Base-by-base conservation (phyloP, 1,140 invertebrate genomes). In the Nasonia giraulti region DNA sequence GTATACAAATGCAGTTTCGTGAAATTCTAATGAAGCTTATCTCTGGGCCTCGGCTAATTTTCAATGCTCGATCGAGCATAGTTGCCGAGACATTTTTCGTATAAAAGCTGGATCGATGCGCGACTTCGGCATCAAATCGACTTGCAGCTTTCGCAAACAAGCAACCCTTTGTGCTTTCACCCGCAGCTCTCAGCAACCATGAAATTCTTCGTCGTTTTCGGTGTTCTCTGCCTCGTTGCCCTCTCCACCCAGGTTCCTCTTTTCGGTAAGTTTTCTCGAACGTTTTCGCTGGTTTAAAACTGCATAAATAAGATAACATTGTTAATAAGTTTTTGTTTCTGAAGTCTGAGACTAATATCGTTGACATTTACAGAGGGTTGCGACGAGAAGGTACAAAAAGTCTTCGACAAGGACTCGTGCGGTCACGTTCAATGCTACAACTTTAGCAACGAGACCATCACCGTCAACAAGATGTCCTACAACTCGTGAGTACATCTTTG, bases 201-300 rank as follows among this genome's bases (percentile, higher is more conserved):
- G 69, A 71, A 71, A 71, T 71, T 71, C 69, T 71, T 71, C 23
- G 69, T 33, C 10, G 69, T 74, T 17, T 74, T 74, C 37, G 73
- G 73, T 40, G 73, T 74, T 40, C 73, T 74, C 73, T 40, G 73
- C 73, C 33, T 74, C 33, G 73, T 74, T 37, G 73, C 73, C 44
- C 17, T 74, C 20, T 74, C 73, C 17, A 74, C 33, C 14, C 73
- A 74, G 33, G 73, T 74, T 74, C 33, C 33, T 17, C 73, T 37
- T 20, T 74, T 37, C 73, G 73, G 73, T 74, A 74, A 20, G 73
- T 37, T 74, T 40, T 44, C 17, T 74, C n/a, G 55, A 6, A 17
- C 20, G n/a, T 62, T n/a, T 62, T 62, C 5, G n/a, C 40, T 44
- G 33, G 5, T 1, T 62, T n/a, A 62, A 62, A 62, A 62, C 17